phyloP scores from a whole-genome alignment of 2,888 invertebrate genomes.

The Pandemis corylana region DNA sequence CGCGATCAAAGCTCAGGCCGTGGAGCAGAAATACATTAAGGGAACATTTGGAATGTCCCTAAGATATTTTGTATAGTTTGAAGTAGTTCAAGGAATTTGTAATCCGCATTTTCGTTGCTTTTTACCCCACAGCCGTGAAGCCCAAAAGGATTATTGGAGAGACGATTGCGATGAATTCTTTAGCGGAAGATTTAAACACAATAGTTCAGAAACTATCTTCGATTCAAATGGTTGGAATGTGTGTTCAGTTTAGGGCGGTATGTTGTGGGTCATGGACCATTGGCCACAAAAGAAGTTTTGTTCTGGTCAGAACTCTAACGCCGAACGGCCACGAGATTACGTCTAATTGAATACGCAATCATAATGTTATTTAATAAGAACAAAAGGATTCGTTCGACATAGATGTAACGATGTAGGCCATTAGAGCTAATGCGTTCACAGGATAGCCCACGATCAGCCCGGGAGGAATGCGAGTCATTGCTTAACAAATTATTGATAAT shows the following conservation, averaged over 20 bases:
- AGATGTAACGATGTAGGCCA: slow-evolving; percentile 31
- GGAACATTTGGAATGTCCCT: not conserved
- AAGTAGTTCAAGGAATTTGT: not conserved
- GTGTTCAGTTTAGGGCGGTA: no score
- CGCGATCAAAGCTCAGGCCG: slow-evolving; percentile 22
- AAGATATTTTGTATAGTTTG: not conserved
- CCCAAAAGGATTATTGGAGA: no score
- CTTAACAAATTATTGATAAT: not conserved
- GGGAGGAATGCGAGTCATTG: not conserved
- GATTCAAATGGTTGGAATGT: no score
- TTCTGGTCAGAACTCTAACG: not conserved
- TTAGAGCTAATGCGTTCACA: slow-evolving; percentile 7
- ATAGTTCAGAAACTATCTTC: no score
- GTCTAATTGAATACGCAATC: slow-evolving; percentile 34
- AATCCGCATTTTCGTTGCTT: not conserved
- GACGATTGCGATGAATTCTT: no score
- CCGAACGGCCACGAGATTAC: not conserved
- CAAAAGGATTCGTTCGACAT: slow-evolving; percentile 22
- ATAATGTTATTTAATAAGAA: slow-evolving; percentile 29
- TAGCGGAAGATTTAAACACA: no score
- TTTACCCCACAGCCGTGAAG: not conserved
- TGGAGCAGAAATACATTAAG: slow-evolving; percentile 10
- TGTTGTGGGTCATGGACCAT: no score
- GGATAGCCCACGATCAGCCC: not conserved
- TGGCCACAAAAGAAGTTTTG: not conserved